Base-by-base conservation (phyloP, 2,888 invertebrate species). In the Agrochola circellaris region DNA sequence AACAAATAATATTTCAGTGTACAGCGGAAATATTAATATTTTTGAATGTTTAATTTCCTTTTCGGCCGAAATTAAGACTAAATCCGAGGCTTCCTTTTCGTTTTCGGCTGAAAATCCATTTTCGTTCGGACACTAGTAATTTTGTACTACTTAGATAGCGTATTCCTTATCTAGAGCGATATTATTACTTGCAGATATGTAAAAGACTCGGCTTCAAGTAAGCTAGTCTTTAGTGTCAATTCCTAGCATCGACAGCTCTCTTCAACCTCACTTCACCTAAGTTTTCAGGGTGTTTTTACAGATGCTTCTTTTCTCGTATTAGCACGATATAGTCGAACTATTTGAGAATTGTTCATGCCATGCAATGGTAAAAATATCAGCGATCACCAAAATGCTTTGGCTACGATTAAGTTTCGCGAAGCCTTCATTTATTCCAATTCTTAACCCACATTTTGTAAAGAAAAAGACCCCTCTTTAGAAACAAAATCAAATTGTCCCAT, bases 401-500 rank as follows among this genome's bases (percentile, higher is more conserved):
- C 13, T n/a, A 62, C 9, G 15, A 45, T 68, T 45, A 9, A n/a
- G n/a, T 45, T 34, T 2, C 15, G 1, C 23, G 17, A 56, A 7
- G 20, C 9, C 15, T 38, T 6, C 2, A 15, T 54, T 34, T 1
- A 64, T 23, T 77, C 0, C 17, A 38, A 66, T n/a, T n/a, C 9
- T 7, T 13, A 45, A 26, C 17, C n/a, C 54, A 61, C 9, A 61
- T 79, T 66, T 79, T 34, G 5, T 38, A 15, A 26, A 79, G 48
- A 54, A 54, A 60, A 8, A 23, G 0, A 1, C 58, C 38, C 54
- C n/a, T 42, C 23, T 1, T 60, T 48, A 34, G 1, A 30, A 45
- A 60, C 51, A 38, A 26, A 74, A 79, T 79, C 62, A 76, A 72
- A 85, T n/a, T 13, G 7, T 58, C 62, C 48, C 70, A 68, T 67